Evolutionary conservation across 2,888 invertebrate species (phyloP), one percentile per base, ranked within the genome.

Genomic region (Nomada ferruginata): DNA sequence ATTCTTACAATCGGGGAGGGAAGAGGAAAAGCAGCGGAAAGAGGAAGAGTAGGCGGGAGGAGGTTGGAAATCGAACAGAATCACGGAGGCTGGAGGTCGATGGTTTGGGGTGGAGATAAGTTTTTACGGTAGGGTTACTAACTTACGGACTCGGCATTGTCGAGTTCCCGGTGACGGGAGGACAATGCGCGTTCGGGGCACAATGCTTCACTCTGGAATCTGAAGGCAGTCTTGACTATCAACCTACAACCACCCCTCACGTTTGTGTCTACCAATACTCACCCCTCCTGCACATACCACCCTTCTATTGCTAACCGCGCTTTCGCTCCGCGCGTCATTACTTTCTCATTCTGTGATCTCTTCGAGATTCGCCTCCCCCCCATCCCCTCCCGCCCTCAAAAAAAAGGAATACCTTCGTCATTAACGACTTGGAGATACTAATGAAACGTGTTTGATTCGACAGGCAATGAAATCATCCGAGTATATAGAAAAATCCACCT

Each of bases 61-160:
- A 75, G 84, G 89, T 87, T 86, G 82, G 85, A 86, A 87, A 88
- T 89, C 88, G 87, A 88, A 88, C 80, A 83, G 87, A 89, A 89
- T 89, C 85, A 82, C 81, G 88, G 82, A 82, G 84, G 81, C 85
- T 85, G 82, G 85, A 85, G 85, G 87, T 89, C 87, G 89, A 83
- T 84, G 84, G 85, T 86, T 85, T 74, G 88, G 88, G 89, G 88
- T 76, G 87, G 85, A 91, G 91, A 92, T 92, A 92, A 92, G 90
- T 92, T 92, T 91, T 92, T 91, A 91, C 91, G 90, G 89, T 89
- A 90, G 90, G 90, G 90, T 91, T 90, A 91, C 91, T 89, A 91
- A 91, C 90, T 91, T 91, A 89, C 90, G 90, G 89, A 90, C 89
- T 90, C 87, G 90, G 91, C 91, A 92, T 91, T 91, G 92, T 91